phyloP scores from a whole-genome alignment of 2,888 invertebrate genomes.

The Octonoba sinensis region DNA sequence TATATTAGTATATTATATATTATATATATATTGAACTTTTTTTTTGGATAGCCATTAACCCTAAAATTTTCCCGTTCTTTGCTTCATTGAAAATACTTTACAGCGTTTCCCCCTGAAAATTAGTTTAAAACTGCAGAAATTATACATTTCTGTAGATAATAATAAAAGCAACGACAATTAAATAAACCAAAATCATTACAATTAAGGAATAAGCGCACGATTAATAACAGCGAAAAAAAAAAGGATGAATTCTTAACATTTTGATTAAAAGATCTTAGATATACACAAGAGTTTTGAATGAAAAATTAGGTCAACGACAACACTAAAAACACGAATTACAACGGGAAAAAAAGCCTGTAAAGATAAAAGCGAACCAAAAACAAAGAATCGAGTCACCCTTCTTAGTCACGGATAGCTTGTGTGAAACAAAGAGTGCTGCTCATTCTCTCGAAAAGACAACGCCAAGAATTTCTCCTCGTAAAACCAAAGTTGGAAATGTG shows the following conservation, averaged over 20 bases:
- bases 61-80: too few relatives aligned
- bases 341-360: constrained; percentile 8
- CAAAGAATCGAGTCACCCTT: constrained; percentile 41
- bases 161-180: too few relatives aligned
- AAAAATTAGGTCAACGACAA: constrained; percentile 47
- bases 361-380: constrained; percentile 36
- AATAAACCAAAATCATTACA: too few relatives aligned
- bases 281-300: constrained; percentile 13
- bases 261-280: neutral
- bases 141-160: too few relatives aligned
- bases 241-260: neutral
- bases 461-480: constrained; percentile 35
- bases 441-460: constrained; percentile 23
- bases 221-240: neutral
- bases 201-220: too few relatives aligned
- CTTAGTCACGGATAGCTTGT: constrained; percentile 45
- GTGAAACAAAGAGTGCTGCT: constrained; percentile 30
- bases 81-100: too few relatives aligned
- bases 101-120: too few relatives aligned
- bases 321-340: constrained; percentile 23
- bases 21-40: too few relatives aligned
- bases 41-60: too few relatives aligned
- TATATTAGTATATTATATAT: too few relatives aligned
- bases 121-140: too few relatives aligned
- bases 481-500: constrained; percentile 5